Percentiles rank a stretch among this genome's conserved stretches.
Evolutionary conservation across 2,113 vertebrate genomes (phyloP).

Genomic region (Osmerus mordax): DNA sequence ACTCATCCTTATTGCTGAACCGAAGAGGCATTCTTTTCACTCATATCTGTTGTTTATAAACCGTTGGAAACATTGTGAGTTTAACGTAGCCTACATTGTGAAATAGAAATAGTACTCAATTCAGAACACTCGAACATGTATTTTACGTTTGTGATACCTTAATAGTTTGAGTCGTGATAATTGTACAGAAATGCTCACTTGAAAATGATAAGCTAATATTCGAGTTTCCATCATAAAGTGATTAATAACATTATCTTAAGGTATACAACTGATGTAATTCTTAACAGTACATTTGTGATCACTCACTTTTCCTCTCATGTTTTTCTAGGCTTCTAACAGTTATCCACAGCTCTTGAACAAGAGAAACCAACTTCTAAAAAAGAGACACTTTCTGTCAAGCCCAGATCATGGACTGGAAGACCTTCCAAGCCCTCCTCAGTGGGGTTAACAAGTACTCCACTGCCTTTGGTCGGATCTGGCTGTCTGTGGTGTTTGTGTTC

Average conservation of each 20-base stretch:
- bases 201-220: not conserved
- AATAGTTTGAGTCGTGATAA: too few species aligned
- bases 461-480: slow-evolving; percentile 79
- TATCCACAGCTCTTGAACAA: not conserved
- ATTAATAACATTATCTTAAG: not conserved
- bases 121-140: too few species aligned
- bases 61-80: too few species aligned
- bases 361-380: slow-evolving; percentile 6
- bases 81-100: too few species aligned
- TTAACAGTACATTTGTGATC: slow-evolving; percentile 15
- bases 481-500: slow-evolving; percentile 85
- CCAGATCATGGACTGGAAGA: slow-evolving; percentile 81
- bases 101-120: too few species aligned
- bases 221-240: not conserved
- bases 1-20: too few species aligned
- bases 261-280: not conserved
- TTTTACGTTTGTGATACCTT: too few species aligned
- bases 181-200: too few species aligned
- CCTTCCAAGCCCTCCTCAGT: slow-evolving; percentile 79
- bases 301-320: slow-evolving; percentile 32
- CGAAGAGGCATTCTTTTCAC: too few species aligned
- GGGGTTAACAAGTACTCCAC: slow-evolving; percentile 87
- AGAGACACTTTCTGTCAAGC: slow-evolving; percentile 21
- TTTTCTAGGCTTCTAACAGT: slow-evolving; percentile 3
- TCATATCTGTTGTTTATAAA: too few species aligned